Base-by-base conservation (phyloP, 2,797 vertebrate species). In the Siniperca obscura region DNA sequence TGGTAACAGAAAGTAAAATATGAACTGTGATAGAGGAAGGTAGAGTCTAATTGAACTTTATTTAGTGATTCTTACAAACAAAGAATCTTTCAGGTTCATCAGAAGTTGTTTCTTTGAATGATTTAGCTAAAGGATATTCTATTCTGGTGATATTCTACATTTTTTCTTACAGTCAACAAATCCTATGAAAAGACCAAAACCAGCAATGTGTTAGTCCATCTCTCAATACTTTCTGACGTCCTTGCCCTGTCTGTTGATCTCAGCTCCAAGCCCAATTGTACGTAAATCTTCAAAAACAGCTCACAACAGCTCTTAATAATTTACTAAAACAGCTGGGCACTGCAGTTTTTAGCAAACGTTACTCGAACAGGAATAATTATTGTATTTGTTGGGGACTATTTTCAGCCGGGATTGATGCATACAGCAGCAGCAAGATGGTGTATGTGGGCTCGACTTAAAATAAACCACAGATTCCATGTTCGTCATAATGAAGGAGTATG, bases 1-100 rank as follows among this genome's bases (percentile, higher is more conserved):
- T 75, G 52, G 76, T 53, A 70, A 81, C 44, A 52, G 10, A 77
- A 74, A 79, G 80, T 16, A 53, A 78, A 72, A 74, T 22, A 57
- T 80, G 38, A 83, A 61, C 30, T 60, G 65, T 50, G 55, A 46
- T 17, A 68, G 60, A 70, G 40, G 78, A 55, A 40, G 27, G 21
- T 9, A 40, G 46, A 73, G 5, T 2, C n/a, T 59, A 62, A 81
- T 74, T 76, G 79, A 30, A 52, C 48, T 76, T 56, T 52, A 78
- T 77, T 76, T 81, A 75, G 38, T 30, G 42, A 59, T 70, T 80
- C 17, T 68, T 67, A 40, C 13, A 69, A 61, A 73, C 19, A 66
- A 59, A 57, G 6, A 55, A 7, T 34, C 4, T 72, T 68, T 76
- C 36, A 25, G 56, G 64, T 69, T 83, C 40, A 77, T 70, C 27